Evolutionary conservation across 2,888 invertebrate species (phyloP).

Genomic region (Mystacides longicornis): DNA sequence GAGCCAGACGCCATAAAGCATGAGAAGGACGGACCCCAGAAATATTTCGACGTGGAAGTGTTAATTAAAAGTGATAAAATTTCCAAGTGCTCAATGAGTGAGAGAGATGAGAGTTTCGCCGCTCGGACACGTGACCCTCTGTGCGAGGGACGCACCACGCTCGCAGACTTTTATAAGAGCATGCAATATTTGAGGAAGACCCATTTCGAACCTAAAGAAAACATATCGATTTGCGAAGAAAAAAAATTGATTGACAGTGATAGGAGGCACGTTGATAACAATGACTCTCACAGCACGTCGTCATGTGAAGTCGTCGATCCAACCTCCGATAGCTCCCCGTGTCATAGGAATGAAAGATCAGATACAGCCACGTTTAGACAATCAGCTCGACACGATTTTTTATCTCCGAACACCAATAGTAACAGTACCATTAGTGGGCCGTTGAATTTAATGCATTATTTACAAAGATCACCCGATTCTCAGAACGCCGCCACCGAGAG

Average conservation of each 20-base stretch:
- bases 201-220: not conserved
- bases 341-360: not conserved
- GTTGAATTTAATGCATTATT: not conserved
- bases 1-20: not conserved
- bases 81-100: constrained; percentile 9
- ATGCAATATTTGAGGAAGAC: not conserved
- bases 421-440: not conserved
- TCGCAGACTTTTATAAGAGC: not conserved
- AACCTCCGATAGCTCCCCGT: not conserved
- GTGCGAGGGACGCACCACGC: not conserved
- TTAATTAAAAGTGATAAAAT: constrained; percentile 23
- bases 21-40: constrained; percentile 6
- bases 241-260: not conserved
- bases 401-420: not conserved
- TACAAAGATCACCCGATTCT: not conserved
- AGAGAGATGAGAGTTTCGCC: constrained; percentile 1
- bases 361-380: not conserved
- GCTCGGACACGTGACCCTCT: not conserved
- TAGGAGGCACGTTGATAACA: not conserved
- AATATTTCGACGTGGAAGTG: constrained; percentile 19
- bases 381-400: not conserved
- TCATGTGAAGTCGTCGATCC: constrained; percentile 9
- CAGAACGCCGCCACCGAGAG: not conserved
- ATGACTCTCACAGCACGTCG: constrained; percentile 9
- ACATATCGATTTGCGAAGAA: not conserved